Percentiles rank a stretch among this genome's conserved stretches.
phyloP scores from a whole-genome alignment of 2,888 invertebrate species.

The Pediacus dermestoides region DNA sequence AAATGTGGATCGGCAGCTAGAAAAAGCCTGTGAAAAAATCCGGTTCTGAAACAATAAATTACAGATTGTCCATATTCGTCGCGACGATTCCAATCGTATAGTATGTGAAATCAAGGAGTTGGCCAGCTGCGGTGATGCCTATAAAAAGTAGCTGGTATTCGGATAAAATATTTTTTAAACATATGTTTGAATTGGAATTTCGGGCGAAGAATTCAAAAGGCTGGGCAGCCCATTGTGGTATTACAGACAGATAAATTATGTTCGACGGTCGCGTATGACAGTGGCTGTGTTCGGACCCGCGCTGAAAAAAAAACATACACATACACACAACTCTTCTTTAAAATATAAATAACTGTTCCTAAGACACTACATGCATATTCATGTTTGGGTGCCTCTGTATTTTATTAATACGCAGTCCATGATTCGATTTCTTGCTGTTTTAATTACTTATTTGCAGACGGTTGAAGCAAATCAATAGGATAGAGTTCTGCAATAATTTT shows the following conservation, averaged over 20 bases:
- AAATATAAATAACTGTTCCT: slow-evolving; percentile 45
- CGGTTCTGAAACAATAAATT: slow-evolving; percentile 30
- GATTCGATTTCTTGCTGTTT: slow-evolving; percentile 26
- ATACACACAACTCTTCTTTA: slow-evolving; percentile 28
- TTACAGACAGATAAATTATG: slow-evolving; percentile 52
- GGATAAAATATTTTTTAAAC: slow-evolving; percentile 51
- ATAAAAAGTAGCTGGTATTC: slow-evolving; percentile 43
- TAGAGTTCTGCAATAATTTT: no score
- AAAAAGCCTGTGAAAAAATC: slow-evolving; percentile 25
- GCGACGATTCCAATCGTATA: slow-evolving; percentile 29
- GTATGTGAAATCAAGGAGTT: slow-evolving; percentile 37
- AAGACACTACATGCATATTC: slow-evolving; percentile 38
- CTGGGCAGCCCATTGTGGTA: slow-evolving; percentile 48
- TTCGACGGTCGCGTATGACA: slow-evolving; percentile 51
- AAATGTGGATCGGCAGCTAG: slow-evolving; percentile 16
- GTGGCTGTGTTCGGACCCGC: slow-evolving; percentile 38
- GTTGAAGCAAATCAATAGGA: no score
- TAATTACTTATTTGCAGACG: slow-evolving; percentile 24
- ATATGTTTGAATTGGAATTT: slow-evolving; percentile 50
- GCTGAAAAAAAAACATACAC: slow-evolving; percentile 16
- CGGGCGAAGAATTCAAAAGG: slow-evolving; percentile 46
- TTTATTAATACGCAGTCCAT: slow-evolving; percentile 31
- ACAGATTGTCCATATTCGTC: slow-evolving; percentile 35
- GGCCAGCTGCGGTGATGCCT: slow-evolving; percentile 40
- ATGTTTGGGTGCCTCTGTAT: slow-evolving; percentile 25